Conservation (phyloP, 2,888 invertebrate genomes). For the Sthenelais limicola region DNA sequence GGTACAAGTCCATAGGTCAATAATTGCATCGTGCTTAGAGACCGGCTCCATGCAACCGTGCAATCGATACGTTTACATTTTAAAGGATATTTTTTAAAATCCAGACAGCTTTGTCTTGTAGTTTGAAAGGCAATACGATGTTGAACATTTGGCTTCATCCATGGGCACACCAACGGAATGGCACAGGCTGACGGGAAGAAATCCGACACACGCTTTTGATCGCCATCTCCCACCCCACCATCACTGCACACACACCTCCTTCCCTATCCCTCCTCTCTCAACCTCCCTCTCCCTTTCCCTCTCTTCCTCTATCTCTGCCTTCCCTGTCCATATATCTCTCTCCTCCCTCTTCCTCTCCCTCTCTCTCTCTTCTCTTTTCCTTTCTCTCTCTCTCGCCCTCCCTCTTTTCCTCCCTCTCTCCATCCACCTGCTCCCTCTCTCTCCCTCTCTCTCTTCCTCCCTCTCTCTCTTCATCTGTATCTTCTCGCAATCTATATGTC, state of each 20-base stretch:
- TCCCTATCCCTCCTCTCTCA: neutral
- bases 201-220: too few relatives aligned
- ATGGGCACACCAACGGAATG: too few relatives aligned
- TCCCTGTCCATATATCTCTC: neutral
- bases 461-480: conserved; percentile 4
- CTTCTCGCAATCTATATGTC: neutral
- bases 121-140: too few relatives aligned
- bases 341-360: conserved; percentile 4
- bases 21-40: too few relatives aligned
- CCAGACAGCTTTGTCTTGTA: too few relatives aligned
- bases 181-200: too few relatives aligned
- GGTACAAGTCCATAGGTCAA: too few relatives aligned
- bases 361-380: neutral
- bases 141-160: too few relatives aligned
- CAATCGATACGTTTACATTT: too few relatives aligned
- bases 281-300: neutral
- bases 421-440: conserved; percentile 1
- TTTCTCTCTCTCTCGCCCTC: neutral
- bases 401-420: neutral
- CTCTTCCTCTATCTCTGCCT: neutral
- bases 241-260: neutral
- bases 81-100: too few relatives aligned
- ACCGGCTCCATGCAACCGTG: too few relatives aligned
- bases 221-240: neutral
- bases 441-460: conserved; percentile 3